Evolutionary conservation across 2,888 invertebrate genomes (phyloP), one percentile per base, ranked within the genome.

Genomic region (Agonopterix arenella): DNA sequence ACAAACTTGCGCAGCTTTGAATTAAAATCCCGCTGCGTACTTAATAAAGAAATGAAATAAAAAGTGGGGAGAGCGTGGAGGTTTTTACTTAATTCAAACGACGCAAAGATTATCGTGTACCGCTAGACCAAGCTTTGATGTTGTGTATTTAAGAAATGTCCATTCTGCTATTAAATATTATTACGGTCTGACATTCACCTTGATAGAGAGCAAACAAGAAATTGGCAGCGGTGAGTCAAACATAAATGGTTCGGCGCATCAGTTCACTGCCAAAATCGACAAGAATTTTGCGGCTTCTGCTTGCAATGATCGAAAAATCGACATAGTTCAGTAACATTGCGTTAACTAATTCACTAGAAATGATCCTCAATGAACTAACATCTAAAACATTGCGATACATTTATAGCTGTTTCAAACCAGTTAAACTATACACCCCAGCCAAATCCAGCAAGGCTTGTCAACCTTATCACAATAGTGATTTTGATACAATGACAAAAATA

Each of bases 261-360:
- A 11, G 18, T 51, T 52, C 46, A 40, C 51, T 52, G 52, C 50
- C 51, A 52, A 52, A 48, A 48, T 18, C 47, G 41, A 46, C 41
- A 13, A 47, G 49, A 48, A 49, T 51, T 53, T 46, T 48, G 46
- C 37, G 45, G 53, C 47, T 48, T 52, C 61, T 59, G 57, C 60
- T 54, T 51, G 10, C 43, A 50, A n/a, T 47, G 43, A 46, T 53
- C 53, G 52, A 59, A 55, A 59, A 60, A 61, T 64, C 50, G 52
- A 42, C 55, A 55, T 57, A 53, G 53, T 61, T 58, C 50, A 42
- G 43, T 43, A 45, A 59, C 58, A 59, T 59, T 57, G 51, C 51
- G 53, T 47, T 49, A 53, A 51, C 54, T 54, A 57, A 57, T 54
- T 51, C 36, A 46, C 18, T 51, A 48, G 53, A 54, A 57, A 59